A percentile compares a stretch with the other conserved stretches of the same genome.
phyloP scores from a whole-genome alignment of 30 jellyfish, hydroid and myxozoan genomes.

The Turritopsis dohrnii region DNA sequence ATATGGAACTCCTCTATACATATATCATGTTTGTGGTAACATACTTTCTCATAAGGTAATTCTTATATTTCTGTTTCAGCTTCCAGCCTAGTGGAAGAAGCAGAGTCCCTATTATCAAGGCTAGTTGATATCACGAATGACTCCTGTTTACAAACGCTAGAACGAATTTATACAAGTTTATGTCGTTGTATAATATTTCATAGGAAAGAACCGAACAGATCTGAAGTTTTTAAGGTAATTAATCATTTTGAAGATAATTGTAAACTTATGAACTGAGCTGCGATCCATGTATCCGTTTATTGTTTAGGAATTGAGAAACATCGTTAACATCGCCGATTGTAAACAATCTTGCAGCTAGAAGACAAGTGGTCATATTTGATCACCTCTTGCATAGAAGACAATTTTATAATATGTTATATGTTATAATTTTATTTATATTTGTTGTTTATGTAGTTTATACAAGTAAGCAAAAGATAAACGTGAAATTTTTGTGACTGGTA shows the following conservation, averaged over 20 bases:
- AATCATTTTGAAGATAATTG: background rate
- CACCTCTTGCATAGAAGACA: background rate
- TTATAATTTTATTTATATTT: too few species aligned
- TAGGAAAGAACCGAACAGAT: constrained; percentile 15
- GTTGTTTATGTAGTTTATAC: background rate
- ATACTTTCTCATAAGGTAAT: background rate
- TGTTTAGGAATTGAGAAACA: background rate
- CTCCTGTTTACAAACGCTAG: constrained; percentile 16
- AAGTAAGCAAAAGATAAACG: background rate
- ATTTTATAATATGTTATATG: too few species aligned
- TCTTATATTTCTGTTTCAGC: background rate
- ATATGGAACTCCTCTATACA: too few species aligned
- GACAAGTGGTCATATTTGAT: background rate
- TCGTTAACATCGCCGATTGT: background rate
- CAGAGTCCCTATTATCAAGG: background rate
- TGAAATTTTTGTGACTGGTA: background rate
- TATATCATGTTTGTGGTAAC: too few species aligned
- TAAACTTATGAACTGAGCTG: too few species aligned
- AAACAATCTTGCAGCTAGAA: background rate
- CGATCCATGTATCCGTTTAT: too few species aligned
- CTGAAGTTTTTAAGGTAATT: constrained; percentile 19
- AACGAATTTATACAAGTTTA: constrained; percentile 15
- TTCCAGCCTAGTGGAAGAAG: constrained; percentile 5
- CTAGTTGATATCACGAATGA: constrained; percentile 21
- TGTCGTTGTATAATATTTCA: constrained; percentile 23